These are phyloP conservation scores for Poeciliopsis paucimaculata DNA, from an alignment of 2,797 vertebrate species.

Conservation along the genomic window DNA sequence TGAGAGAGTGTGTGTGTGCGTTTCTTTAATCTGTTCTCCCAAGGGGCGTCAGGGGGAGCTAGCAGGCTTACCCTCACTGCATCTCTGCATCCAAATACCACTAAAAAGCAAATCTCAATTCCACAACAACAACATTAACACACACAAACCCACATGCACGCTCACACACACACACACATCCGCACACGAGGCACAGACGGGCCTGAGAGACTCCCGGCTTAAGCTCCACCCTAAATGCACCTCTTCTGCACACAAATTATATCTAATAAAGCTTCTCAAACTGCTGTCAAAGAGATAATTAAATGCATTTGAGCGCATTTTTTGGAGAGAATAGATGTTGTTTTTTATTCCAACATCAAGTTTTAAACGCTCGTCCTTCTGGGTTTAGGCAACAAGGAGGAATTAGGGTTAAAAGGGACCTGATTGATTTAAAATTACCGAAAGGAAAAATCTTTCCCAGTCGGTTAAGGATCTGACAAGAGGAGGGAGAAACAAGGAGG, in stretches of 20 bases:
- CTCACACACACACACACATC: slow-evolving; percentile 15
- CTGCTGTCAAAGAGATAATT: slow-evolving; percentile 8
- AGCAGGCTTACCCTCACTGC: slow-evolving; percentile 77
- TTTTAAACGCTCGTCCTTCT: background rate
- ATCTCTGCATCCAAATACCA: slow-evolving; percentile 79
- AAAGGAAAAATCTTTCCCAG: background rate
- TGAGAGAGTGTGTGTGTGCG: slow-evolving; percentile 52
- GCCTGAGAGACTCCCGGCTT: slow-evolving; percentile 63
- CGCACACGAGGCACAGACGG: slow-evolving; percentile 13
- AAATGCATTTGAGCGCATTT: background rate
- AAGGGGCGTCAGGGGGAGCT: slow-evolving; percentile 70
- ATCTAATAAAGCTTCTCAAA: slow-evolving; percentile 31
- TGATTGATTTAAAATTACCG: background rate
- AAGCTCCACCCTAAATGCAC: slow-evolving; percentile 41
- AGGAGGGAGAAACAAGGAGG: slow-evolving; percentile 46
- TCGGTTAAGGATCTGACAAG: slow-evolving; percentile 48
- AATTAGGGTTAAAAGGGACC: background rate
- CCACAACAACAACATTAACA: slow-evolving; percentile 72
- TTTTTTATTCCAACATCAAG: background rate
- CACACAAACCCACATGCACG: slow-evolving; percentile 16
- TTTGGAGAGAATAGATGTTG: background rate
- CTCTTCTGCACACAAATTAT: slow-evolving; percentile 21
- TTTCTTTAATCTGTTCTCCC: slow-evolving; percentile 74
- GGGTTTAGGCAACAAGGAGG: background rate
- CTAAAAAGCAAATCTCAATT: slow-evolving; percentile 81